Conservation (phyloP, 2,113 vertebrate species). For the Glareola pratincola region DNA sequence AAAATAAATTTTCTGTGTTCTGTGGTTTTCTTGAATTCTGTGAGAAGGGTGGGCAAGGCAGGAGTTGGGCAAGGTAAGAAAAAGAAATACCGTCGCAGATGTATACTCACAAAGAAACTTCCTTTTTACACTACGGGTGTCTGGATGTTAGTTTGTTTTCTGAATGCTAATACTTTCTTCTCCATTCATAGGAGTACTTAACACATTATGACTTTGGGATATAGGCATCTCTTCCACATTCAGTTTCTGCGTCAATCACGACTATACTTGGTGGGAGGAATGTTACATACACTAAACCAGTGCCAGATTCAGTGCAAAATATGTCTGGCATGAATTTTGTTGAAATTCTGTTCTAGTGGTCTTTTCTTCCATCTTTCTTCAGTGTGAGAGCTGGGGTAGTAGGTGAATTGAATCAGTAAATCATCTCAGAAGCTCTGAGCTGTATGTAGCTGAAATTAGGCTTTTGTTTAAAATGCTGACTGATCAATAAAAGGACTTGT, state of each 20-base stretch:
- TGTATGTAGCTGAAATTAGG: not conserved
- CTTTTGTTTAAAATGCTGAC: not conserved
- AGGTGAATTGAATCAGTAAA: not conserved
- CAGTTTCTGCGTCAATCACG: not conserved
- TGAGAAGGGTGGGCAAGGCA: not conserved
- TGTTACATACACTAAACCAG: not conserved
- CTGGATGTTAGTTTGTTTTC: not conserved
- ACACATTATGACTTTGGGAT: not conserved
- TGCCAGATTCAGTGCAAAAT: not conserved
- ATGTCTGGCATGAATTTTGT: not conserved
- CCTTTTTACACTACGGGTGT: not conserved
- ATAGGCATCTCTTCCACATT: not conserved
- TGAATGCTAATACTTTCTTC: not conserved
- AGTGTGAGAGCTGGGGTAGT: not conserved
- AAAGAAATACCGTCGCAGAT: not conserved
- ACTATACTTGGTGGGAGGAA: not conserved
- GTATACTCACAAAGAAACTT: not conserved
- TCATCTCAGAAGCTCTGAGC: not conserved
- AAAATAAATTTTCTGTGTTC: not conserved
- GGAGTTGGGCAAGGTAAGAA: not conserved
- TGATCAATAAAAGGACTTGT: not conserved
- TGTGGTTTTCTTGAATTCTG: not conserved
- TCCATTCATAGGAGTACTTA: not conserved
- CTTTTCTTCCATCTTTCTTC: not conserved
- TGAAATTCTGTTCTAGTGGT: not conserved